Evolutionary conservation across 1,140 invertebrate species (phyloP).

Genomic region (Drosophila sechellia): DNA sequence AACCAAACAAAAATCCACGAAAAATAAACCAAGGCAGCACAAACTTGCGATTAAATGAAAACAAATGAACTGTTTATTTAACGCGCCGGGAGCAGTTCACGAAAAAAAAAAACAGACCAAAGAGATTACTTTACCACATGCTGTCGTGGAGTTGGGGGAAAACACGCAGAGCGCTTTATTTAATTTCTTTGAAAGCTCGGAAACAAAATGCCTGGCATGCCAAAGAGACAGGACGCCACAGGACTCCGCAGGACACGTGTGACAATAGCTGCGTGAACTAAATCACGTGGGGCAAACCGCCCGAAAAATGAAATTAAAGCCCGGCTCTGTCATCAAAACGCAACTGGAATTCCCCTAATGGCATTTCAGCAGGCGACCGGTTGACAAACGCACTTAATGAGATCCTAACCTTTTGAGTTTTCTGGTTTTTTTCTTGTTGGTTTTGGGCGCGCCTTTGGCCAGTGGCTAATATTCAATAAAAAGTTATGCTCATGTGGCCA

Average conservation of each 20-base stretch:
- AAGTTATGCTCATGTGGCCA: constrained; percentile 71
- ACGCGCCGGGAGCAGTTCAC: constrained; percentile 52
- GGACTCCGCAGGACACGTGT: constrained; percentile 59
- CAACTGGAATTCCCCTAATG: constrained; percentile 67
- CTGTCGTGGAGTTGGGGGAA: constrained; percentile 4
- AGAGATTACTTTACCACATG: constrained; percentile 52
- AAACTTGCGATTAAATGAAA: constrained; percentile 77
- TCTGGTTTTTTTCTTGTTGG: constrained; percentile 9
- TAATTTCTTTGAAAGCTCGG: constrained; percentile 83
- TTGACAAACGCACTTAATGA: constrained; percentile 77
- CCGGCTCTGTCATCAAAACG: constrained; percentile 73
- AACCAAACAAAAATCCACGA: constrained; percentile 36
- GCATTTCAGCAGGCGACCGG: constrained; percentile 64
- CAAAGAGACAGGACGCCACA: constrained; percentile 38
- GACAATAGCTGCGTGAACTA: constrained; percentile 52
- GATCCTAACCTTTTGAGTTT: constrained; percentile 5
- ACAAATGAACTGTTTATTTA: constrained; percentile 84
- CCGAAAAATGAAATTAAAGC: constrained; percentile 27
- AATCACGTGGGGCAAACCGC: constrained; percentile 62
- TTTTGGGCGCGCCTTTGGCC: constrained; percentile 45
- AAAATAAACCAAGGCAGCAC: constrained; percentile 34
- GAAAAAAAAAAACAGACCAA: constrained; percentile 9
- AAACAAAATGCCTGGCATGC: constrained; percentile 78
- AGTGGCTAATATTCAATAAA: constrained; percentile 79
- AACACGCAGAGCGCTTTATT: constrained; percentile 83